phyloP scores from a whole-genome alignment of 2,888 invertebrate species.

The Nomada ferruginata region DNA sequence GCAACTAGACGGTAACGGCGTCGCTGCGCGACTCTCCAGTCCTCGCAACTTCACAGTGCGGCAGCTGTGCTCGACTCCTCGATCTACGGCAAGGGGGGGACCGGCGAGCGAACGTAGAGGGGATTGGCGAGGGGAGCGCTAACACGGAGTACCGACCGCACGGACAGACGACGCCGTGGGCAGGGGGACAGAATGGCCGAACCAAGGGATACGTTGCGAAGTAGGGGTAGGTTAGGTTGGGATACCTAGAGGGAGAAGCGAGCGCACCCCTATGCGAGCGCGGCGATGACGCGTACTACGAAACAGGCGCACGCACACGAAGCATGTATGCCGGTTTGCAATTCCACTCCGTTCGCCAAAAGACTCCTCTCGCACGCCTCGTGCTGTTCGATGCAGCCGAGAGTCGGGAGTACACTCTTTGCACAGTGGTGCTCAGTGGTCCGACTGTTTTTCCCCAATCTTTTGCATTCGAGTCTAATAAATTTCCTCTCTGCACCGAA shows the following conservation, averaged over 20 bases:
- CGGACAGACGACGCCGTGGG: constrained; percentile 7
- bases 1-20: constrained; percentile 61
- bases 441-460: not conserved
- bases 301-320: constrained; percentile 44
- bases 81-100: constrained; percentile 48
- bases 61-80: constrained; percentile 68
- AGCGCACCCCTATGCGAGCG: constrained; percentile 69
- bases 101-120: constrained; percentile 27
- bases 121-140: constrained; percentile 36
- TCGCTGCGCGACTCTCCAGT: constrained; percentile 69
- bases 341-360: constrained; percentile 66
- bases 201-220: constrained; percentile 56
- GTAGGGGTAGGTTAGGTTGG: constrained; percentile 70
- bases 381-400: constrained; percentile 31
- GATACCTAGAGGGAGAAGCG: constrained; percentile 59
- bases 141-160: constrained; percentile 32
- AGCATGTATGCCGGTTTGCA: constrained; percentile 55
- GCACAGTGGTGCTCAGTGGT: constrained; percentile 52
- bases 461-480: not conserved
- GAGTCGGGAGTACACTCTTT: constrained; percentile 32
- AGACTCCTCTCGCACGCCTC: constrained; percentile 34
- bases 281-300: constrained; percentile 63
- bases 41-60: constrained; percentile 63
- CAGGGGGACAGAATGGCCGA: constrained; percentile 51
- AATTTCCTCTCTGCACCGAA: not conserved